Percentiles rank a stretch among this genome's conserved stretches.
Evolutionary conservation across 2,888 invertebrate genomes (phyloP).

Genomic region (Hypena proboscidalis): DNA sequence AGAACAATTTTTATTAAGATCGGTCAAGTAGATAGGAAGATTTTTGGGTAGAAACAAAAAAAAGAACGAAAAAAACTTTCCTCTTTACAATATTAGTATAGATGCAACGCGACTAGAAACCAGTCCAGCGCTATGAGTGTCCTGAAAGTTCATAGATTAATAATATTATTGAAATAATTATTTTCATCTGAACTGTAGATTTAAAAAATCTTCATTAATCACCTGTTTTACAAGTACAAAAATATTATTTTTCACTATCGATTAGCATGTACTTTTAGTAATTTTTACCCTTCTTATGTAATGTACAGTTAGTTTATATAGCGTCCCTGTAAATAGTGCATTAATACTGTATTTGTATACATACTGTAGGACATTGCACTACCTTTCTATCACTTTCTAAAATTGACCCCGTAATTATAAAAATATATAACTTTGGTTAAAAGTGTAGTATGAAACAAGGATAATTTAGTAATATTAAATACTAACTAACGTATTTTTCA

Average conservation of each 20-base stretch:
- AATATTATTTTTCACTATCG: slow-evolving; percentile 31
- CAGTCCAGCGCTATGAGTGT: no score
- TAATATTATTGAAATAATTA: no score
- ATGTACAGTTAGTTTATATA: slow-evolving; percentile 30
- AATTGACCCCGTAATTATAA: slow-evolving; percentile 11
- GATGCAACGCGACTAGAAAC: no score
- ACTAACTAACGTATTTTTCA: no score
- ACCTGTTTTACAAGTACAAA: slow-evolving; percentile 62
- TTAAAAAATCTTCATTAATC: slow-evolving; percentile 32
- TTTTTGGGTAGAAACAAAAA: no score
- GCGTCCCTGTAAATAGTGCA: slow-evolving; percentile 52
- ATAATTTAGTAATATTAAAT: background rate
- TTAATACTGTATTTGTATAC: slow-evolving; percentile 55
- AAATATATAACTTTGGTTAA: background rate
- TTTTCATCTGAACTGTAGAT: slow-evolving; percentile 28
- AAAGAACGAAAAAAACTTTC: no score
- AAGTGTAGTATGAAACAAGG: slow-evolving; percentile 7
- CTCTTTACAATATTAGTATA: background rate
- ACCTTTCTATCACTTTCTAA: slow-evolving; percentile 14
- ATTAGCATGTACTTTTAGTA: slow-evolving; percentile 10
- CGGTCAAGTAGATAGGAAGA: no score
- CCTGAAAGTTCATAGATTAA: no score
- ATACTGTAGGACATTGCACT: slow-evolving; percentile 40
- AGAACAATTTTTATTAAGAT: no score
- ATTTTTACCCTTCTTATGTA: slow-evolving; percentile 18